Evolutionary conservation across 2,113 vertebrate genomes (phyloP).

Genomic region (Pimephales promelas): DNA sequence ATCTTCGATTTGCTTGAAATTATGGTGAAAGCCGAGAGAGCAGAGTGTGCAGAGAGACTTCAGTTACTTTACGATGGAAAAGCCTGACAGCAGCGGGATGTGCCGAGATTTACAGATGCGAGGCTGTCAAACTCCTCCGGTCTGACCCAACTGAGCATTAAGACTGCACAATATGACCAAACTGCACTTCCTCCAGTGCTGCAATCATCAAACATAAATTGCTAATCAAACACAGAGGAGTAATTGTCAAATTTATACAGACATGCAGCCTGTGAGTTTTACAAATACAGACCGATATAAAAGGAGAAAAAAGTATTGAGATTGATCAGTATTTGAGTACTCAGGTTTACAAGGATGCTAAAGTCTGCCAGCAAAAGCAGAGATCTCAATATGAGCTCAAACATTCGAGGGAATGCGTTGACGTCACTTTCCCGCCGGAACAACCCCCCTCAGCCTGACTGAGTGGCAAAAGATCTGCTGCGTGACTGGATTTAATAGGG

Average conservation of each 20-base stretch:
- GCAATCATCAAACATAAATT: background rate
- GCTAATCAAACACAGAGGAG: background rate
- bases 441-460: too few species aligned
- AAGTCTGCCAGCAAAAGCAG: too few species aligned
- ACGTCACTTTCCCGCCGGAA: too few species aligned
- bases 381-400: background rate
- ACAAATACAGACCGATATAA: background rate
- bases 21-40: background rate
- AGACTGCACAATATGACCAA: constrained; percentile 5
- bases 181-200: background rate
- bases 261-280: background rate
- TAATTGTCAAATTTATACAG: background rate
- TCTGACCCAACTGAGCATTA: background rate
- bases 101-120: background rate
- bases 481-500: too few species aligned
- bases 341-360: too few species aligned
- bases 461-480: too few species aligned
- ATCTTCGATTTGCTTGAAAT: constrained; percentile 13
- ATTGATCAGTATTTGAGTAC: background rate
- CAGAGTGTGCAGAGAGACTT: background rate
- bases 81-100: background rate
- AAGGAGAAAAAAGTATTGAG: too few species aligned
- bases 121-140: background rate
- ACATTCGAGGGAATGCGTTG: too few species aligned
- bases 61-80: constrained; percentile 16